Conservation (phyloP, 2,113 vertebrate genomes). For the Pica pica region DNA sequence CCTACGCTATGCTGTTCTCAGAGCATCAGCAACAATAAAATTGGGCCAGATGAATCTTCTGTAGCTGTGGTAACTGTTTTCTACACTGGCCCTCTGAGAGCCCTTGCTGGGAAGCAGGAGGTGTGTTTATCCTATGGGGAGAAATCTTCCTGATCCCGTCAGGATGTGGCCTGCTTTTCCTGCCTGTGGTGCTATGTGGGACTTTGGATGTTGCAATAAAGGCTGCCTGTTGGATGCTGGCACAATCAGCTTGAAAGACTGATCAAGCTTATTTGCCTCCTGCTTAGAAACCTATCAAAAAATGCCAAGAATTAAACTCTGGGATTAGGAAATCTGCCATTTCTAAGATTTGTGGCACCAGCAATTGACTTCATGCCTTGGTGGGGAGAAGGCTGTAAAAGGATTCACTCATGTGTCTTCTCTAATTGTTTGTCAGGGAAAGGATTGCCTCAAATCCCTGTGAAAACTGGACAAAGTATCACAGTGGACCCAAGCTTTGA, state of each 20-base stretch:
- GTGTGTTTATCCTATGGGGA: neutral
- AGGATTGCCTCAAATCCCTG: neutral
- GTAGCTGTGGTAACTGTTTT: neutral
- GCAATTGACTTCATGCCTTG: neutral
- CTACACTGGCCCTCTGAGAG: neutral
- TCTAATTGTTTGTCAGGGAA: neutral
- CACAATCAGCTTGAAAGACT: neutral
- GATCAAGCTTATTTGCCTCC: constrained; percentile 10
- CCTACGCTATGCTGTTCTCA: neutral
- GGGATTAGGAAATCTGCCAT: constrained; percentile 34
- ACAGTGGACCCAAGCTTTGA: neutral
- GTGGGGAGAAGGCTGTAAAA: neutral
- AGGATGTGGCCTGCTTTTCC: neutral
- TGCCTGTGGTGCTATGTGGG: neutral
- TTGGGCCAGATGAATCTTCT: neutral
- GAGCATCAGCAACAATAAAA: neutral
- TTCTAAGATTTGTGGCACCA: neutral
- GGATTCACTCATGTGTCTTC: neutral
- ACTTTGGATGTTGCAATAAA: neutral
- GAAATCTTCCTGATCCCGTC: neutral
- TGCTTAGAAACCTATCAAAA: neutral
- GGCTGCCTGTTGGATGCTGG: neutral
- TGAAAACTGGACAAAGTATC: neutral
- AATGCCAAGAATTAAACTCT: constrained; percentile 23
- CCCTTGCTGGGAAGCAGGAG: neutral